Evolutionary conservation across 2,113 vertebrate species (phyloP).

Genomic region (Pongo abelii): DNA sequence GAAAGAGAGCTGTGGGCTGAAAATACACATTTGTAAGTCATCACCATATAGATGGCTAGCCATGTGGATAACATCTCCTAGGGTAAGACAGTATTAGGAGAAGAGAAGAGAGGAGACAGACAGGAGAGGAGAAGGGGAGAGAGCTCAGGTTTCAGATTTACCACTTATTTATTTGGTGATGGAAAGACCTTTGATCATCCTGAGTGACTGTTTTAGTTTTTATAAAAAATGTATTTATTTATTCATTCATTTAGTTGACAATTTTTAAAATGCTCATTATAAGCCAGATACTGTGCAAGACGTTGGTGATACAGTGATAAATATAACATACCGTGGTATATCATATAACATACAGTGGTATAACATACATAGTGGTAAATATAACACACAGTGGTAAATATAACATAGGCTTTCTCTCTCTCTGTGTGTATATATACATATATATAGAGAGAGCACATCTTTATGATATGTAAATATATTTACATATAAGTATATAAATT

Average conservation of each 20-base stretch:
- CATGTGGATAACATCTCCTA: not conserved
- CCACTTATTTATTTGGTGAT: not conserved
- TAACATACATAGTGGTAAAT: too few relatives aligned
- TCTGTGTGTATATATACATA: rapidly evolving
- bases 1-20: not conserved
- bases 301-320: not conserved
- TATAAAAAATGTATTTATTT: not conserved
- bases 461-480: too few relatives aligned
- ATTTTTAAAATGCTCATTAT: not conserved
- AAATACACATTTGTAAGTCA: not conserved
- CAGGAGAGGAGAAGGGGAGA: not conserved
- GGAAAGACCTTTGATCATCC: not conserved
- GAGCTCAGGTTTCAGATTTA: not conserved
- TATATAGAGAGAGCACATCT: too few relatives aligned
- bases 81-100: not conserved
- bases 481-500: too few relatives aligned
- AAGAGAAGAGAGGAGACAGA: too few relatives aligned
- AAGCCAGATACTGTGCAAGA: not conserved
- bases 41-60: not conserved
- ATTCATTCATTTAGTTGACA: not conserved
- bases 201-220: not conserved
- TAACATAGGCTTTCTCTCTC: not conserved
- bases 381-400: not conserved
- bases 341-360: too few relatives aligned
- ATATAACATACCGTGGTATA: not conserved